Percentiles rank a stretch among this genome's conserved stretches.
Conservation (phyloP, 53 echinoderm and acorn worm genomes). For the Holothuria leucospilota region DNA sequence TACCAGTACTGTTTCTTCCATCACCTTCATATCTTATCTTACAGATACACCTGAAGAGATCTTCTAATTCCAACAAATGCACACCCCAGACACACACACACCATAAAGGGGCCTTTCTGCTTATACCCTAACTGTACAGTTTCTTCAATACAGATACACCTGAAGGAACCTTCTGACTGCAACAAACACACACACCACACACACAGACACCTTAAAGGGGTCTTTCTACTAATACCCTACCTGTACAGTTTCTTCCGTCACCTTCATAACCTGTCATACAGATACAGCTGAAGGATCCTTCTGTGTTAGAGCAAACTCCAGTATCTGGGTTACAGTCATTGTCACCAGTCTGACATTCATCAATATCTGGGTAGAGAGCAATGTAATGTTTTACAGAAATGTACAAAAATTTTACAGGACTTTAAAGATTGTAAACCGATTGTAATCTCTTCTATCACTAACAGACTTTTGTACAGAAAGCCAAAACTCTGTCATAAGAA, state of each 20-base stretch:
- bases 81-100: no score
- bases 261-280: slow-evolving; percentile 68
- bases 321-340: slow-evolving; percentile 58
- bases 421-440: no score
- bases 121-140: slow-evolving; percentile 59
- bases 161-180: slow-evolving; percentile 13
- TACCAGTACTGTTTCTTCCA: slow-evolving; percentile 16
- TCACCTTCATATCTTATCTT: slow-evolving; percentile 62
- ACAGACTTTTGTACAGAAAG: no score
- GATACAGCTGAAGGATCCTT: slow-evolving; percentile 61
- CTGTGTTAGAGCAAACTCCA: slow-evolving; percentile 59
- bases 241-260: slow-evolving; percentile 65
- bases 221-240: slow-evolving; percentile 24
- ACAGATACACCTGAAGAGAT: slow-evolving; percentile 59
- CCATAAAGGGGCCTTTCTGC: no score
- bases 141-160: slow-evolving; percentile 65
- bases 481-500: no score
- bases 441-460: no score
- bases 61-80: no score
- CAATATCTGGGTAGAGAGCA: slow-evolving; percentile 40
- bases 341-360: slow-evolving; percentile 57
- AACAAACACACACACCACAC: no score
- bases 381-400: no score
- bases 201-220: no score
- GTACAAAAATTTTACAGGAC: no score